Base-by-base conservation (phyloP, 2,888 invertebrate genomes). In the Perizoma affinitatum region DNA sequence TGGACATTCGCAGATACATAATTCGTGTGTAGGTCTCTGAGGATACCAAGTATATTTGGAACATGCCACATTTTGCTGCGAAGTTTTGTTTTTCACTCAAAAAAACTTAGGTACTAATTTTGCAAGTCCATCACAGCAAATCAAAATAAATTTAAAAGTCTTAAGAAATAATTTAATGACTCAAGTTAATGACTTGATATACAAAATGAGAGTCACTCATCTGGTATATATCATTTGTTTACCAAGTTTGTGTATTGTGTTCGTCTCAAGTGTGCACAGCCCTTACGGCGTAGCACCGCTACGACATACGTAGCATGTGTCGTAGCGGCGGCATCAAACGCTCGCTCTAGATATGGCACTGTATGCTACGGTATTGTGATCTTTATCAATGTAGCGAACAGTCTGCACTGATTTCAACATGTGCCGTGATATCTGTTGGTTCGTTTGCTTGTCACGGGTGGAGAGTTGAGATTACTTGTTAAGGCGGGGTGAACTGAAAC, bases 221-320 rank as follows among this genome's bases (percentile, higher is more conserved):
- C 5, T 1, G 7, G 0, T 6, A 4, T 38, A 1, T 1, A 38
- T 5, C 5, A 38, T 38, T 38, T 7, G 7, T 38, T 0, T 38
- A n/a, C n/a, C n/a, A 6, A 38, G 38, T 38, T 38, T 6, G 38
- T 5, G 47, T 35, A 36, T 43, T 4, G 8, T 44, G 43, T 38
- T 10, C 44, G 53, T 10, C n/a, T 33, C 49, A 10, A 50, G 54
- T 52, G 53, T 56, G 56, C 38, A 46, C 9, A 7, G 43, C 40
- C 45, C 57, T 57, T 63, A 53, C 58, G 54, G 35, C 58, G 61
- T 58, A 61, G 53, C 58, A 43, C 42, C n/a, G 61, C 61, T 58
- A 61, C 64, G 61, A 61, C 64, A 65, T 53, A 49, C 53, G 61
- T 65, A 60, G 59, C 44, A 49, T 41, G 51, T 52, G 57, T 49